Evolutionary conservation across 2,888 invertebrate genomes (phyloP).

Genomic region (Eurytoma adleriae): DNA sequence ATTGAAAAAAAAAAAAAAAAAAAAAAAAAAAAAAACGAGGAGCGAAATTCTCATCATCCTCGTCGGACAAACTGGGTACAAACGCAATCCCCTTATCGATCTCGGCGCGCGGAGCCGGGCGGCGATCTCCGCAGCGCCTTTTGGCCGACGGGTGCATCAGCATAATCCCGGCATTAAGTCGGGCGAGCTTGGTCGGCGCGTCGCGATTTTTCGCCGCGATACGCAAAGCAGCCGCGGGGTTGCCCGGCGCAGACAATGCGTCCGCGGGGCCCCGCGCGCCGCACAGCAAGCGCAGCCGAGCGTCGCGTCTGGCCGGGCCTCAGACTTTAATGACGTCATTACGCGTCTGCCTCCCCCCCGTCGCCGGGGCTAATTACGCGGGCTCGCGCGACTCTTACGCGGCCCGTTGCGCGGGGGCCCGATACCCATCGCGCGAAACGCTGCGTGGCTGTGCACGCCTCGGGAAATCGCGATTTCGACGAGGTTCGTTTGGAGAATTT

Average conservation of each 20-base stretch:
- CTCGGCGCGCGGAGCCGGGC: no score
- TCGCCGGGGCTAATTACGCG: slow-evolving; percentile 65
- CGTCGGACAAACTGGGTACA: no score
- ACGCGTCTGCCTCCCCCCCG: slow-evolving; percentile 37
- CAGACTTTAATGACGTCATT: slow-evolving; percentile 73
- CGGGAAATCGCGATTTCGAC: neutral
- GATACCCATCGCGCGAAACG: slow-evolving; percentile 23
- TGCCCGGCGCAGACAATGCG: slow-evolving; percentile 52
- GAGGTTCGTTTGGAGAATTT: no score
- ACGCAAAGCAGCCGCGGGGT: slow-evolving; percentile 17
- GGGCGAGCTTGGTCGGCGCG: no score
- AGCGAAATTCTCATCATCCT: no score
- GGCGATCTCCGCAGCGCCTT: no score
- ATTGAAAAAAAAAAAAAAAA: no score
- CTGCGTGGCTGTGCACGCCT: no score
- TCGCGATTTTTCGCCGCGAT: neutral
- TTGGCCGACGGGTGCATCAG: no score
- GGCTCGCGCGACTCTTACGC: slow-evolving; percentile 56
- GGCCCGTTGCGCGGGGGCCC: slow-evolving; percentile 56
- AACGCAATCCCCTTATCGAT: no score
- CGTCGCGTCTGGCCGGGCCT: slow-evolving; percentile 70
- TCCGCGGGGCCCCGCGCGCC: slow-evolving; percentile 50
- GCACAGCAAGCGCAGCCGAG: slow-evolving; percentile 68
- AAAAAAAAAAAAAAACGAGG: no score
- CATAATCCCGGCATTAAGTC: no score